Base-by-base conservation (phyloP, 2,113 vertebrate genomes). In the Abramis brama region DNA sequence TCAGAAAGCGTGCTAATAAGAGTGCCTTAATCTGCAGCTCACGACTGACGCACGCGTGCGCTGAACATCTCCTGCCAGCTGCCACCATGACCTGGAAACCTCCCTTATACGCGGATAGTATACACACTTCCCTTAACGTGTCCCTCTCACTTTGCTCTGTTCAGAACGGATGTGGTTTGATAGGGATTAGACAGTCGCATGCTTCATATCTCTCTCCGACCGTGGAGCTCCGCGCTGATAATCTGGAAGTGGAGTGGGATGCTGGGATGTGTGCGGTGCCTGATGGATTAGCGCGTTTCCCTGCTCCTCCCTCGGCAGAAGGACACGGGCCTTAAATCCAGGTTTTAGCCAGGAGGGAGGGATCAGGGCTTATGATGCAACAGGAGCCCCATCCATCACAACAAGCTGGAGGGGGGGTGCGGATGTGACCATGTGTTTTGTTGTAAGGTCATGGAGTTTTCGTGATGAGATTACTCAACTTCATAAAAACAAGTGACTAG, bases 311-410 rank as follows among this genome's bases (percentile, higher is more conserved):
- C 80, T 89, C 90, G 93, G 91, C 93, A 94, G 93, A 94, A 94
- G 93, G 92, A 91, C 91, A 92, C 85, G 71, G 91, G 89, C 76
- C 87, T 88, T 93, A 94, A 94, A 94, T 94, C 94, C 91, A 90
- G 92, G 92, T 91, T 94, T 94, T 94, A 92, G 91, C 92, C 88
- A 91, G 87, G 89, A 90, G 60, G 89, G 82, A 55, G 77, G 85
- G 87, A 91, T 66, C 76, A 33, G 87, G 91, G 93, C 87, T 95
- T 94, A 95, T 93, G 92, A 94, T 93, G 93, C 92, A 94, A 94
- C 93, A 91, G 89, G 83, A 88, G 59, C 88, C 86, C 92, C 87
- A 88, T 91, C 93, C 75, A 55, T 77, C 47, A 55, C 89, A 83
- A 50, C 87, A 85, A 73, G 88, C 86, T 83, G 84, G 55, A 83